These are phyloP conservation scores for Hartigia nigra DNA, from an alignment of 2,888 invertebrate species.

Conservation along the genomic window DNA sequence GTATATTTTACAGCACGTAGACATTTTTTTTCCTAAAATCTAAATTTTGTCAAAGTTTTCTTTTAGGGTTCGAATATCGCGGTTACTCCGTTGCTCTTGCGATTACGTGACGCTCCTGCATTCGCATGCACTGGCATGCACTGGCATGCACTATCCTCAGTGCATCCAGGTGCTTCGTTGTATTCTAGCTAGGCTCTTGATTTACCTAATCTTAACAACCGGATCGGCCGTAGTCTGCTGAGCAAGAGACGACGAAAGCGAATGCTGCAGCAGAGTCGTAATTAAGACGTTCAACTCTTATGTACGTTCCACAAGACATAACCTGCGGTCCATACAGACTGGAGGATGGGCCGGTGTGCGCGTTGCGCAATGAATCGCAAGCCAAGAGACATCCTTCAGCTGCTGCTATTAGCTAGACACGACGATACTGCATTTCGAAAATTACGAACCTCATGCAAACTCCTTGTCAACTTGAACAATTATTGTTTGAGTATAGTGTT, in stretches of 20 bases:
- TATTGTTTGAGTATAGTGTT: background rate
- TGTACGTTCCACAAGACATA: background rate
- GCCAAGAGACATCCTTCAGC: background rate
- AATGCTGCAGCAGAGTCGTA: conserved; percentile 24
- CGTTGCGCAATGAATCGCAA: background rate
- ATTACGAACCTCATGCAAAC: background rate
- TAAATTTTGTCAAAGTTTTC: background rate
- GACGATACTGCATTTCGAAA: background rate
- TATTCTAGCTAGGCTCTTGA: conserved; percentile 13
- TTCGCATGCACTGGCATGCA: background rate
- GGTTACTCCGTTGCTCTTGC: conserved; percentile 1
- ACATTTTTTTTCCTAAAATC: background rate
- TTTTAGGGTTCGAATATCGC: background rate
- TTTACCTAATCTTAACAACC: conserved; percentile 23
- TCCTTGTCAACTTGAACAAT: background rate
- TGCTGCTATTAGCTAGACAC: background rate
- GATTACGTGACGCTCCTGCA: background rate
- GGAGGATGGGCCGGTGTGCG: background rate
- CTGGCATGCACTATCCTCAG: background rate
- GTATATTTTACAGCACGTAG: background rate
- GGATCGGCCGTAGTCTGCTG: conserved; percentile 9
- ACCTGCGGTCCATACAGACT: background rate
- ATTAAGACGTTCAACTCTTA: conserved; percentile 27
- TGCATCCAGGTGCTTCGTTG: background rate
- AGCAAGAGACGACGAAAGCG: conserved; percentile 15